These are phyloP conservation scores for Rhyacichthys aspro DNA, from an alignment of 2,797 vertebrate genomes.

Conservation along the genomic window DNA sequence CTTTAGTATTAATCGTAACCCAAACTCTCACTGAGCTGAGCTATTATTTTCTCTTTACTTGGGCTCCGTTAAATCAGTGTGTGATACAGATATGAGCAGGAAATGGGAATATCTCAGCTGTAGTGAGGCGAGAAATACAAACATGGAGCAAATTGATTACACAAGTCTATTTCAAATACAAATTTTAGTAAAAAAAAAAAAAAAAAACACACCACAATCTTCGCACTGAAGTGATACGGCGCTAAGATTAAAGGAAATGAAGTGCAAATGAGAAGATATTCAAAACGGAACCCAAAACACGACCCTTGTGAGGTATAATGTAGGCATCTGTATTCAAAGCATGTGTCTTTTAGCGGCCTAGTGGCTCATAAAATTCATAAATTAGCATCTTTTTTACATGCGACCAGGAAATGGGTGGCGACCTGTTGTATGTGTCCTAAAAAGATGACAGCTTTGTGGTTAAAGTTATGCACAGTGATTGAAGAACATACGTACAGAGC, in stretches of 20 bases:
- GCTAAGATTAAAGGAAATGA: conserved; percentile 38
- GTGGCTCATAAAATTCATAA: conserved; percentile 57
- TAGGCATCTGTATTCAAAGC: conserved; percentile 62
- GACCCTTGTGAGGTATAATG: conserved; percentile 59
- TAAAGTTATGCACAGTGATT: too few species aligned
- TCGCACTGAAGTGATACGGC: conserved; percentile 14
- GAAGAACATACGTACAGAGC: background rate
- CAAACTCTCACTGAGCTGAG: conserved; percentile 56
- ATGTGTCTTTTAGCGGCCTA: conserved; percentile 65
- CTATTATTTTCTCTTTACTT: conserved; percentile 57
- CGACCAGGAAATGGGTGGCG: conserved; percentile 40
- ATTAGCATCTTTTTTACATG: conserved; percentile 55
- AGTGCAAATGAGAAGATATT: conserved; percentile 60
- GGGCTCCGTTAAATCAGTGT: conserved; percentile 61
- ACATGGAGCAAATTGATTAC: conserved; percentile 66
- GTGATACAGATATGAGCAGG: conserved; percentile 34
- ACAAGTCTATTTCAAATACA: conserved; percentile 70
- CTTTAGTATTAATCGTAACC: conserved; percentile 69
- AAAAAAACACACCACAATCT: too few species aligned
- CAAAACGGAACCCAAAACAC: conserved; percentile 46
- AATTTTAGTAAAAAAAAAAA: conserved; percentile 37
- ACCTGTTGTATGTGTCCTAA: conserved; percentile 31
- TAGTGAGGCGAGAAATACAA: conserved; percentile 67
- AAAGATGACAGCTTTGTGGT: conserved; percentile 17
- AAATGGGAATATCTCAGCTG: conserved; percentile 64